These are phyloP conservation scores for Tenthredo scrophulariae DNA, from an alignment of 2,888 invertebrate species.

Conservation along the genomic window DNA sequence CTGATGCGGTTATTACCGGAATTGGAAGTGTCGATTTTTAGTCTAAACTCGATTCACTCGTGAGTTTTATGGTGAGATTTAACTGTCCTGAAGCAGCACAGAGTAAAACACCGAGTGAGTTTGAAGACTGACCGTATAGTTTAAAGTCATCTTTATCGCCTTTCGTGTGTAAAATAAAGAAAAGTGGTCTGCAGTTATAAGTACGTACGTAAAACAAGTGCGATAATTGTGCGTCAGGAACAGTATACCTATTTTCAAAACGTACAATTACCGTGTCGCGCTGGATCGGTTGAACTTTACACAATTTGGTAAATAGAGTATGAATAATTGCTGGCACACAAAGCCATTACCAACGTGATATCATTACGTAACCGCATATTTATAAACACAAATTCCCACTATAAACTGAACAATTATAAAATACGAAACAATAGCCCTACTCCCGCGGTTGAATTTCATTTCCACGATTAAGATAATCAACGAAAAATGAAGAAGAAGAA, in stretches of 20 bases:
- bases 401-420: conserved; percentile 2
- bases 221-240: conserved; percentile 23
- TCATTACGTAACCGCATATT: conserved; percentile 2
- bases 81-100: neutral
- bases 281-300: neutral
- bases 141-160: conserved; percentile 30
- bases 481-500: neutral
- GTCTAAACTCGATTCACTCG: neutral
- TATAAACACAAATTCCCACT: neutral
- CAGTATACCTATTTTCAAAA: conserved; percentile 14
- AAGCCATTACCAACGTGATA: neutral
- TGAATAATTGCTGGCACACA: neutral
- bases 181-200: neutral
- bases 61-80: conserved; percentile 27
- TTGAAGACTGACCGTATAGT: neutral
- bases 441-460: neutral
- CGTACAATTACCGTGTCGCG: neutral
- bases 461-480: neutral
- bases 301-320: conserved; percentile 22
- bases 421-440: neutral
- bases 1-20: neutral
- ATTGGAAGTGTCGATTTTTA: conserved; percentile 23
- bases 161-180: neutral
- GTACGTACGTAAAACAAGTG: conserved; percentile 15
- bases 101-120: neutral